Base-by-base conservation (phyloP, 2,113 vertebrate genomes). In the Zosterops pallidus region DNA sequence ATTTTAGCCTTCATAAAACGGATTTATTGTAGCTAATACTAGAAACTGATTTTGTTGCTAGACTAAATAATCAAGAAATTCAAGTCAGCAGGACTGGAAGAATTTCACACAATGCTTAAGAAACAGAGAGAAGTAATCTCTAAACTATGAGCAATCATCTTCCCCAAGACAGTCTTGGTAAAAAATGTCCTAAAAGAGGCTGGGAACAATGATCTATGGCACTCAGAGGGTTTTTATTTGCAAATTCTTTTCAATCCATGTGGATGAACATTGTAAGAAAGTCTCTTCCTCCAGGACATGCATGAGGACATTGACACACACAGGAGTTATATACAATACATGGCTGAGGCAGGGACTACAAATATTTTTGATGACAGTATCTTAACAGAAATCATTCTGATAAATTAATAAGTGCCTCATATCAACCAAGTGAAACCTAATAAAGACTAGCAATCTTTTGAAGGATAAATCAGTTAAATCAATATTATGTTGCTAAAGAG, bases 301-400 rank as follows among this genome's bases (percentile, higher is more conserved):
- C 21, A 11, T 8, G 22, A 71, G 65, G 47, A 50, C 69, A 76
- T 35, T 55, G 63, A 52, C 33, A 64, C 18, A 49, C 8, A n/a
- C 1, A 12, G 15, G 9, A 72, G 59, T 1, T 74, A 17, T 3
- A 21, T 2, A 12, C 0, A 0, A 56, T 28, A 39, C 26, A 18
- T 1, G 11, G 67, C 49, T 53, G 76, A 55, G 42, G 39, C 37
- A 44, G 23, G 35, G 19, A 3, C 50, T 76, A 17, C 7, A 42
- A 74, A 13, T 59, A 35, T 50, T 74, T 83, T 5, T 62, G n/a
- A 79, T 46, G 33, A 52, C 9, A 47, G 37, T 21, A 80, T 19
- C n/a, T 69, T 71, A 56, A 59, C 25, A 47, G 63, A 89, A 84
- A 81, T 29, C 7, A 35, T 65, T 44, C 44, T 71, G 31, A 37